Base-by-base conservation (phyloP, 1,140 invertebrate species). In the Camponotus vicinus region DNA sequence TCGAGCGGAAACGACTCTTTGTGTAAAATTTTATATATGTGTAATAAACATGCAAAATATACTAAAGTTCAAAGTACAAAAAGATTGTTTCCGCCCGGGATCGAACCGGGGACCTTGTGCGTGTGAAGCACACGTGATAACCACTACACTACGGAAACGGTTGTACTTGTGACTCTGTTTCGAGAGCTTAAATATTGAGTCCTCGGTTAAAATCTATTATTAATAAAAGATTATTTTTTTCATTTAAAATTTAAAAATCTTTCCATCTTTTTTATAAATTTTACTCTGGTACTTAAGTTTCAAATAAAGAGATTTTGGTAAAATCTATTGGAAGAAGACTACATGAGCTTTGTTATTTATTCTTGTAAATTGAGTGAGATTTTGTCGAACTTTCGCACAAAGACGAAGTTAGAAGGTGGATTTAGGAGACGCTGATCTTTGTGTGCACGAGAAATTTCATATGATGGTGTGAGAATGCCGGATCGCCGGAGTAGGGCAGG, bases 51-150 rank as follows among this genome's bases (percentile, higher is more conserved):
- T 32, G 9, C 21, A 27, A 27, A 27, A 11, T 59, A n/a, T 0
- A 49, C 11, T 13, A 49, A 78, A 78, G 7, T 71, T 70, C 5
- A 3, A 3, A 32, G 0, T 57, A n/a, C 6, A 55, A 70, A 84
- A 79, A 42, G 55, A 59, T 0, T 83, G 77, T 90, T 89, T 89
- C 77, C 77, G 82, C 88, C 77, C 88, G 77, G 86, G 82, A 88
- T 90, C 77, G 89, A 90, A 89, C 88, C 89, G 87, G 79, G 85
- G 87, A 85, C 76, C 85, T 87, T 85, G 87, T 87, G 87, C 79
- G 89, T 89, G 85, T 90, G 85, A 90, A 90, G 87, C 79, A 89
- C 79, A 89, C 87, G 87, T 89, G 89, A 90, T 90, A 89, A 89
- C 85, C 88, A 87, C 85, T 89, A 90, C 85, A 89, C 89, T 90